Base-by-base conservation (phyloP, 53 echinoderm and acorn worm species). In the Luidia sarsii region DNA sequence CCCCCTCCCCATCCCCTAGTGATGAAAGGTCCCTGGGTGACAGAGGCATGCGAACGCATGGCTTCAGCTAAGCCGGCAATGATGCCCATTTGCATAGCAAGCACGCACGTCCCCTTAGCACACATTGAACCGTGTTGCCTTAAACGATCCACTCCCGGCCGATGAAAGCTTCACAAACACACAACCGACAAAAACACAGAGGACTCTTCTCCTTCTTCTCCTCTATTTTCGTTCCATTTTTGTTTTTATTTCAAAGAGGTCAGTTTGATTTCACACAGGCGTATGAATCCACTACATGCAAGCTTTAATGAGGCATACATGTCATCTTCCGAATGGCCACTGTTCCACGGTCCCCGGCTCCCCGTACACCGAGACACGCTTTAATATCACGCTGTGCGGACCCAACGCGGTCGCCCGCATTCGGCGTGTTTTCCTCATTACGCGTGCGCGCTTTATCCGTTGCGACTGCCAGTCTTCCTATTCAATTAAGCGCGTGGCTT, bases 111-210 rank as follows among this genome's bases (percentile, higher is more conserved):
- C 72, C 23, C 11, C 27, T 72, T 23, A 55, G 28, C 19, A 72
- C 77, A 77, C 77, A 77, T 23, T 41, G 18, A 27, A 46, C 39
- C 25, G 41, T 77, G 77, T 77, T 77, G 77, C 77, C 77, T 77
- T 77, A 59, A 77, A 61, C 77, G 77, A 77, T 77, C 62, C 43
- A 9, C 23, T 45, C 24, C 67, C 35, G 2, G 25, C 43, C 10
- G 24, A n/a, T 77, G 77, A 77, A 77, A 77, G 77, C 77, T 55
- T 59, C 62, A 38, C 60, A 77, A 77, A 77, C 77, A 77, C 39
- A 48, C n/a, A 59, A 61, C 77, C 37, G 77, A 28, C 43, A 59
- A 61, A n/a, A n/a, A n/a, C n/a, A n/a, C n/a, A n/a, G n/a, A n/a
- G n/a, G n/a, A n/a, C n/a, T n/a, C n/a, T n/a, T n/a, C n/a, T n/a